phyloP scores from a whole-genome alignment of 2,113 vertebrate genomes.

The Solea solea region DNA sequence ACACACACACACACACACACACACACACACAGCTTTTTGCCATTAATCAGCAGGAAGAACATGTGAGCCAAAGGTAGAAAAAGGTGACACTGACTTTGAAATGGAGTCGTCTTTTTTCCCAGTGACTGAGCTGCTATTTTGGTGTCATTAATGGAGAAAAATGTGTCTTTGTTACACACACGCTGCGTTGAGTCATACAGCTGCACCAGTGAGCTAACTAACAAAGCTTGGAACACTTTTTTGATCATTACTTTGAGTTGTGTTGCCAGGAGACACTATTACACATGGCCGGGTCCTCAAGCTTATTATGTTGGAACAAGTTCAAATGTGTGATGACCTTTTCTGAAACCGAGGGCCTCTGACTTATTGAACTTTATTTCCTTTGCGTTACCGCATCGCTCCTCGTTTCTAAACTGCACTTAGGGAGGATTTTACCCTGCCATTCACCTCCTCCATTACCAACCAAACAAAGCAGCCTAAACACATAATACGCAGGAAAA shows the following conservation, averaged over 20 bases:
- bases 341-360: constrained; percentile 42
- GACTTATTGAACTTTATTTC: constrained; percentile 63
- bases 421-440: constrained; percentile 31
- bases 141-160: constrained; percentile 36
- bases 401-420: constrained; percentile 53
- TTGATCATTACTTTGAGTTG: constrained; percentile 57
- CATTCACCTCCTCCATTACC: constrained; percentile 23
- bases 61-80: constrained; percentile 42
- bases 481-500: neutral
- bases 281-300: constrained; percentile 46
- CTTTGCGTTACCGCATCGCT: constrained; percentile 60
- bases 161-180: constrained; percentile 1
- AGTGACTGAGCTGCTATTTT: constrained; percentile 28
- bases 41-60: constrained; percentile 49
- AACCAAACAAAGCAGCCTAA: constrained; percentile 12
- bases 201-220: constrained; percentile 42
- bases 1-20: constrained; percentile 45
- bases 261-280: constrained; percentile 68
- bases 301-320: constrained; percentile 67
- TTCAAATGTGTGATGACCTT: constrained; percentile 63
- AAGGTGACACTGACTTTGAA: constrained; percentile 67
- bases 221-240: constrained; percentile 38
- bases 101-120: constrained; percentile 50
- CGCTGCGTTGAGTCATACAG: constrained; percentile 39
- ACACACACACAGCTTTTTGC: constrained; percentile 47